A percentile compares a stretch with the other conserved stretches of the same genome.
Evolutionary conservation across 2,888 invertebrate species (phyloP).

Genomic region (Gnatocerus cornutus): DNA sequence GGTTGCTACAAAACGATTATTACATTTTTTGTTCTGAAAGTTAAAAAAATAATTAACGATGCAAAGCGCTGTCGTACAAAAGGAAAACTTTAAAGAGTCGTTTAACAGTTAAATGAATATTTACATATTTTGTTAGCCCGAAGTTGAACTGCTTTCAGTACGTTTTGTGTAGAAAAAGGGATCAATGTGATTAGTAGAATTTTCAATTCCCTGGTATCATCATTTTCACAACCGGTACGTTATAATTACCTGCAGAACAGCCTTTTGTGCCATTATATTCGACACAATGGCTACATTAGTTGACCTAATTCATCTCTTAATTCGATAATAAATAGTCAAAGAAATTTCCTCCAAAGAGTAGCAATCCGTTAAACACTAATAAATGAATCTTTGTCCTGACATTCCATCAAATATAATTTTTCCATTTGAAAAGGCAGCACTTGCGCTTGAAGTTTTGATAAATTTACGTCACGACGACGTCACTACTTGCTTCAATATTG

Average conservation of each 20-base stretch:
- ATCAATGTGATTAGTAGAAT: too few relatives aligned
- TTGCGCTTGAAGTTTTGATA: conserved; percentile 39
- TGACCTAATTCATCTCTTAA: background rate
- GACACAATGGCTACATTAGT: background rate
- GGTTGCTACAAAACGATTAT: too few relatives aligned
- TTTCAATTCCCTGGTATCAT: too few relatives aligned
- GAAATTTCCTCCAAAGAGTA: background rate
- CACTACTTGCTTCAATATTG: conserved; percentile 23
- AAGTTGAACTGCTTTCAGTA: too few relatives aligned
- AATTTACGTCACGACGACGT: conserved; percentile 35
- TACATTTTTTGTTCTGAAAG: too few relatives aligned
- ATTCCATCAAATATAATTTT: conserved; percentile 25
- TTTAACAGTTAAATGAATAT: too few relatives aligned
- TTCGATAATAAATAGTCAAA: conserved; percentile 2
- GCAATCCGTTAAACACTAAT: conserved; percentile 18
- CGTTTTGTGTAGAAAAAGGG: too few relatives aligned
- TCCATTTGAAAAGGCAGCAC: conserved; percentile 18
- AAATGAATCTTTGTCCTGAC: conserved; percentile 10
- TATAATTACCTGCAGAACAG: background rate
- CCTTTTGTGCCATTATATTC: background rate
- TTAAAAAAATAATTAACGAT: too few relatives aligned
- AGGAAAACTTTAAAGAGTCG: too few relatives aligned
- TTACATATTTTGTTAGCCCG: too few relatives aligned
- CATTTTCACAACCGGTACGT: background rate
- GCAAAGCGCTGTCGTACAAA: too few relatives aligned